Base-by-base conservation (phyloP, 2,888 invertebrate genomes). In the Monoplex corrugatus region DNA sequence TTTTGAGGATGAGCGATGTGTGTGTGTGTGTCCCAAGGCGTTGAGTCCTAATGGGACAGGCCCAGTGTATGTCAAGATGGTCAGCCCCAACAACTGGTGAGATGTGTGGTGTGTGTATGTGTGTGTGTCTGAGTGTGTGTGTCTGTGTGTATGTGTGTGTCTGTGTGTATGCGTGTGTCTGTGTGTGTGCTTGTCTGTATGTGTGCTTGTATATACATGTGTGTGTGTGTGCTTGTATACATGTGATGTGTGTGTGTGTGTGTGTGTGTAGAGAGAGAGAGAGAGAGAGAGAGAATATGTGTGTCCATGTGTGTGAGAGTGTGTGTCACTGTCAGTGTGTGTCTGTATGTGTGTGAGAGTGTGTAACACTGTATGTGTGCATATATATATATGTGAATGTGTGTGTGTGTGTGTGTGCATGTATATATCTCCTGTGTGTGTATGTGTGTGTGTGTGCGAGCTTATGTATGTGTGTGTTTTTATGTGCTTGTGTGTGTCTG, bases 1-100 rank as follows among this genome's bases (percentile, higher is more conserved):
- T 88, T 92, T 92, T 92, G 78, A 92, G 89, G 92, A 92, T 92
- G 91, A 91, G 38, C 90, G 92, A 80, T 92, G 92, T 85, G 92
- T 92, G 87, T 92, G 92, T 90, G 90, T 92, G 2, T 92, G 92
- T 89, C 92, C 92, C 8, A 90, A 90, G 86, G 86, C 90, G 84
- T 89, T 90, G 40, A 89, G 91, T 89, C 89, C 83, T 19, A 92
- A 92, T 57, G 90, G 91, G 32, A 87, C 92, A 32, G 75, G 90
- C 3, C 87, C 87, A 83, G 91, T 91, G 23, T 90, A 89, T n/a
- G 92, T 91, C 80, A 89, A 89, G 32, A 92, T 92, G 89, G 90
- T 91, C 43, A 91, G 92, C 75, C 92, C 92, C 35, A 91, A 90
- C 78, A 89, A 91, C 40, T 92, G 92, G 92, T 92, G 89, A 84